phyloP scores from a whole-genome alignment of 2,113 vertebrate species.

The Chrysochloris asiatica region DNA sequence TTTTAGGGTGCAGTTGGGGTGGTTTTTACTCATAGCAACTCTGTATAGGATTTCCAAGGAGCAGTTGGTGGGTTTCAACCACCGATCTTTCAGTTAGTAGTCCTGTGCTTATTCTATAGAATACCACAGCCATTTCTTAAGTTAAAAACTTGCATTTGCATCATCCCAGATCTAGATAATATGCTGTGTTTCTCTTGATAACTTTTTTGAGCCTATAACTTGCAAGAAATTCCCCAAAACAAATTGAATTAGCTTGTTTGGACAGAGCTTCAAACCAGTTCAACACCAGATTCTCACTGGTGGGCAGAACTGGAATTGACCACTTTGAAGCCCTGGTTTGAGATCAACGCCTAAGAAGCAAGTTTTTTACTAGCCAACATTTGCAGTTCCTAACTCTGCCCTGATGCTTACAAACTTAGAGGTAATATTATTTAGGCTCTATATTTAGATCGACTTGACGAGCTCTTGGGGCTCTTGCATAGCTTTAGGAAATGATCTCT shows the following conservation, averaged over 20 bases:
- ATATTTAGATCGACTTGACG: slow-evolving; percentile 62
- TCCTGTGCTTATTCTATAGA: no score
- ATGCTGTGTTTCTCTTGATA: slow-evolving; percentile 7
- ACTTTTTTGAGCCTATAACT: not conserved
- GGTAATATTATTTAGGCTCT: slow-evolving; percentile 5
- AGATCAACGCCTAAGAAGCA: slow-evolving; percentile 6
- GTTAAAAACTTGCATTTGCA: not conserved
- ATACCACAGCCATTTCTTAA: not conserved
- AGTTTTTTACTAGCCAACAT: not conserved
- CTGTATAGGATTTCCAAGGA: no score
- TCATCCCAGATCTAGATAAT: not conserved
- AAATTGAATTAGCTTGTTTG: slow-evolving; percentile 11
- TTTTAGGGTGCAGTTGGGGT: no score
- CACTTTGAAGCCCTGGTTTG: not conserved
- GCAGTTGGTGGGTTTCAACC: no score
- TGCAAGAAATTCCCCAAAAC: not conserved
- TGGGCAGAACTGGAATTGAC: not conserved
- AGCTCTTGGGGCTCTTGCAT: slow-evolving; percentile 30
- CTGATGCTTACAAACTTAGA: slow-evolving; percentile 39
- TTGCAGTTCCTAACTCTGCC: slow-evolving; percentile 42
- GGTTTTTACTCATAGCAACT: no score
- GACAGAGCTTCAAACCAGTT: not conserved
- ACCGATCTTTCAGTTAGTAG: no score
- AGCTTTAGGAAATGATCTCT: slow-evolving; percentile 64
- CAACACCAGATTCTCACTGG: not conserved